Evolutionary conservation across 2,113 vertebrate species (phyloP), one percentile per base, ranked within the genome.

Genomic region (Gyps fulvus): DNA sequence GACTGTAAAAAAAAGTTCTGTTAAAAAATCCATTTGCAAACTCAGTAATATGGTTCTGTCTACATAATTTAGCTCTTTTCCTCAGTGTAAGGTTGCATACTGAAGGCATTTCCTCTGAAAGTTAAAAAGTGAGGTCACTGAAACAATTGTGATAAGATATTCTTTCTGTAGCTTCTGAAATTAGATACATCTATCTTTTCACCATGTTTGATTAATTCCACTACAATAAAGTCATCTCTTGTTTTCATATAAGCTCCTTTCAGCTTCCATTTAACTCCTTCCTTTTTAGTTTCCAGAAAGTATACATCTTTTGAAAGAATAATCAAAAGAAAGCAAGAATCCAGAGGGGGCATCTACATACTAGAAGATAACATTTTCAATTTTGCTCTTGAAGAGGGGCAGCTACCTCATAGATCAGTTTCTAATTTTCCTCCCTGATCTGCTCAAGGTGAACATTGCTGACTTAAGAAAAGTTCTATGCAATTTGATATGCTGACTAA

Each of bases 21-120:
- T 49, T 83, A 45, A 96, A 93, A 78, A 71, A 71, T 89, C 54
- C n/a, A 38, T 63, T 82, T 45, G 61, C 54, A 74, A 77, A 55
- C 58, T 89, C 50, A 69, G 22, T 69, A 84, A 88, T 73, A 80
- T 10, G 86, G 34, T 66, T 69, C 32, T 49, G 63, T 89, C 49
- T 93, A 72, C 31, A 94, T 96, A 76, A 36, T 83, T 97, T 89
- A 76, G 87, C 54, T 89, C 65, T 49, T 89, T 78, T 58, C 76
- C 47, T 97, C 47, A 42, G 34, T 81, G 58, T 66, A 80, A 70
- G 55, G 38, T 92, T 97, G n/a, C 58, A 78, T 67, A 50, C 77
- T 90, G 45, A 87, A 96, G 54, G 78, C 61, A 96, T 96, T 96
- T 97, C 80, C 93, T 97, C 91, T 69, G 15, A 78, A 92, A 96